Base-by-base conservation (phyloP, 2,113 vertebrate genomes). In the Sceloporus tristichus region DNA sequence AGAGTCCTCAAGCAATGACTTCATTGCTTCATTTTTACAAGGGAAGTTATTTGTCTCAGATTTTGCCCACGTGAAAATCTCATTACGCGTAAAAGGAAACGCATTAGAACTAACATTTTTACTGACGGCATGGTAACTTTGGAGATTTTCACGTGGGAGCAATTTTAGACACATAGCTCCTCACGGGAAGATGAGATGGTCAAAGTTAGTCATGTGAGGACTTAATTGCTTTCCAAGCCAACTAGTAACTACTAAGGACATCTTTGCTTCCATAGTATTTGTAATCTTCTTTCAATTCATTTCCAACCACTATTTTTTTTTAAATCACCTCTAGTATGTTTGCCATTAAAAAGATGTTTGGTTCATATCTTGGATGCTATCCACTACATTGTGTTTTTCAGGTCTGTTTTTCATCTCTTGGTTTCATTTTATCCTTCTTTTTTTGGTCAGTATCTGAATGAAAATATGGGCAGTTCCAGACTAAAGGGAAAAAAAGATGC, bases 271-370 rank as follows among this genome's bases (percentile, higher is more conserved):
- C 42, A 68, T 83, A 21, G 62, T 27, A 59, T 79, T 71, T 70
- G 23, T 29, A 71, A 70, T 73, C 54, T 62, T 48, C 54, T 19
- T 83, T 65, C 21, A 79, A n/a, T 38, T 79, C 6, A 38, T 9
- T 38, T 34, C 76, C 23, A 34, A 66, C 25, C 3, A 7, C 6
- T 65, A 9, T 48, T 48, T 48, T 0, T 66, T 42, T 10, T 40
- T 54, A 86, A 62, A 48, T 77, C 10, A 77, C 54, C 0, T 0
- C 25, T 85, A 0, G 0, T 86, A 80, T 56, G 84, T 48, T 68
- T 34, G 80, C 85, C 82, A 78, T 70, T 74, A 34, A 53, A 0
- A 53, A 83, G 21, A 56, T 75, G 38, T 56, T 48, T 87, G 62
- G 85, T 83, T 14, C 4, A 0, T 14, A 7, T 27, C 68, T 40